These are phyloP conservation scores for Bombus vancouverensis DNA, from an alignment of 1,140 invertebrate genomes.

Conservation along the genomic window DNA sequence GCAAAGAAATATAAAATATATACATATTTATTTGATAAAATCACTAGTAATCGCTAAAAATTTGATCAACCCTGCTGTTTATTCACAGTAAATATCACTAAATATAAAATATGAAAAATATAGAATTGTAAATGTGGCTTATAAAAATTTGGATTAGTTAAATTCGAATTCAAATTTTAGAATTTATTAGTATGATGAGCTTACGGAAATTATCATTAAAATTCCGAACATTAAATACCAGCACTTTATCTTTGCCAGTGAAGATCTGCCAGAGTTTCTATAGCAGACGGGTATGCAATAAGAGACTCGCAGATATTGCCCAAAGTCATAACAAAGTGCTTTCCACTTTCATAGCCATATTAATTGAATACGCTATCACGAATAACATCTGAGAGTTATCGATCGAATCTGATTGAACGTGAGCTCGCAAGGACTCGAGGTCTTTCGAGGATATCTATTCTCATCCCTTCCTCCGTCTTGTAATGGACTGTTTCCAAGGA, in stretches of 20 bases:
- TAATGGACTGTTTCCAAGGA: constrained; percentile 24
- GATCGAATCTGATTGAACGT: constrained; percentile 35
- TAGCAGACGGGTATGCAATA: not conserved
- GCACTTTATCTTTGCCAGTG: not conserved
- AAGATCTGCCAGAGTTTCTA: not conserved
- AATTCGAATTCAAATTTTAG: not conserved
- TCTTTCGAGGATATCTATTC: not conserved
- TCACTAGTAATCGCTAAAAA: too few relatives aligned
- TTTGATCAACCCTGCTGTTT: not conserved
- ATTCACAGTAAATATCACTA: not conserved
- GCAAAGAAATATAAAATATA: too few relatives aligned
- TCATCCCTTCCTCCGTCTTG: not conserved
- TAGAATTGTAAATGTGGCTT: not conserved
- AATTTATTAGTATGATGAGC: not conserved
- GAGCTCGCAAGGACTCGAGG: not conserved
- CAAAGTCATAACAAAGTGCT: constrained; percentile 1
- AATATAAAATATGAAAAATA: not conserved
- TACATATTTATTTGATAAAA: too few relatives aligned
- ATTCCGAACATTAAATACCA: not conserved
- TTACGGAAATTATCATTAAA: not conserved
- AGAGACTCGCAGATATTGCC: constrained; percentile 3
- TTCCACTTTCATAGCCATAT: constrained; percentile 16
- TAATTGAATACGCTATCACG: constrained; percentile 14
- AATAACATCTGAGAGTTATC: constrained; percentile 18
- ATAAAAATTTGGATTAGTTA: not conserved